phyloP scores from a whole-genome alignment of 2,113 vertebrate species.

The Noturus placidus region DNA sequence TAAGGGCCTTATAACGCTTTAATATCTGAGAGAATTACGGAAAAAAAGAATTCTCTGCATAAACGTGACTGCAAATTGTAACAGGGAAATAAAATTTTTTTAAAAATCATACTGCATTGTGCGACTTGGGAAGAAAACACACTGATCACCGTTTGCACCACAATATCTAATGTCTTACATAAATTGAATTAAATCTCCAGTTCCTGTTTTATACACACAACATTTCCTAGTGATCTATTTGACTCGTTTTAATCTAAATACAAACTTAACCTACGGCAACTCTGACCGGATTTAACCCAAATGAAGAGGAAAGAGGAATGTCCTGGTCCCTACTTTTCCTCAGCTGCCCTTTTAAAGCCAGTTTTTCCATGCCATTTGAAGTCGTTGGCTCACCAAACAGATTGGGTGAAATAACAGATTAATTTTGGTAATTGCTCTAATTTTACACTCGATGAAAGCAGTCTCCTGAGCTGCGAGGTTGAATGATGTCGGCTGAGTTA shows the following conservation, averaged over 20 bases:
- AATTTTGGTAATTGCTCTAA: conserved; percentile 57
- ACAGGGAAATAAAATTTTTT: not conserved
- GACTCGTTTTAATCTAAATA: not conserved
- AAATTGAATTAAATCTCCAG: not conserved
- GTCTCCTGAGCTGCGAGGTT: conserved; percentile 20
- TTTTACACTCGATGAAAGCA: conserved; percentile 53
- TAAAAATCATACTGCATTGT: too few species aligned
- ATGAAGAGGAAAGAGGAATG: not conserved
- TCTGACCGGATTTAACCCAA: conserved; percentile 28
- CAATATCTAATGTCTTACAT: not conserved
- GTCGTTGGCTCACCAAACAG: conserved; percentile 40
- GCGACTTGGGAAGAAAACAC: not conserved
- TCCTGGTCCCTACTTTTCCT: conserved; percentile 4
- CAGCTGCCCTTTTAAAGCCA: conserved; percentile 26
- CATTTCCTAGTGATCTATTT: not conserved
- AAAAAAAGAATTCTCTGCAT: not conserved
- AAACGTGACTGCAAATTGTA: not conserved
- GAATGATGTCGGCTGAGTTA: conserved; percentile 34
- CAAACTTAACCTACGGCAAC: conserved; percentile 1
- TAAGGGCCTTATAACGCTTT: not conserved
- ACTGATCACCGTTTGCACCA: not conserved
- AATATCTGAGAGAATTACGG: not conserved
- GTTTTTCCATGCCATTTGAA: conserved; percentile 41
- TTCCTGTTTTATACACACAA: not conserved
- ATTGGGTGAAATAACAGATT: conserved; percentile 53